These are phyloP conservation scores for Fragum whitleyi DNA, from an alignment of 2,888 invertebrate species.

Conservation along the genomic window DNA sequence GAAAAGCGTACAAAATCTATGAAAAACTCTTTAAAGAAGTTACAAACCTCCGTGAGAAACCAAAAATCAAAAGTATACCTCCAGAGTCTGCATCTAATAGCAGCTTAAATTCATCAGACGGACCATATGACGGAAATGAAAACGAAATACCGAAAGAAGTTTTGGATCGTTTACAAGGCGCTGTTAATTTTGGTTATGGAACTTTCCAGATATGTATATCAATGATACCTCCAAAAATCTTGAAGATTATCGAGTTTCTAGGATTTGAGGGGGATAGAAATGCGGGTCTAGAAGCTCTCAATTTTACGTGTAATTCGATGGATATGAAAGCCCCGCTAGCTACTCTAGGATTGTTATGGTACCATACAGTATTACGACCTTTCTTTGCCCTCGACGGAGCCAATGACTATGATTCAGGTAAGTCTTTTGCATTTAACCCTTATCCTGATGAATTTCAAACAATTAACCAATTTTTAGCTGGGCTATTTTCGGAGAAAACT, in stretches of 20 bases:
- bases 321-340: conserved; percentile 90
- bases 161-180: conserved; percentile 88
- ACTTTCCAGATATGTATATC: conserved; percentile 90
- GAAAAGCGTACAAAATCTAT: conserved; percentile 90
- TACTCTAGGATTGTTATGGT: conserved; percentile 89
- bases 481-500: too few relatives aligned
- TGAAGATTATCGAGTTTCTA: conserved; percentile 88
- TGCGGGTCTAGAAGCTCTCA: conserved; percentile 87
- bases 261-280: conserved; percentile 89
- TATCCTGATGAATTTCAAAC: too few relatives aligned
- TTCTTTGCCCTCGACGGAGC: conserved; percentile 89
- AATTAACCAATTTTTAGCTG: too few relatives aligned
- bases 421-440: conserved; percentile 27
- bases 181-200: conserved; percentile 90
- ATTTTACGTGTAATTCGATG: conserved; percentile 88
- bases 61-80: conserved; percentile 44
- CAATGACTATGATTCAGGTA: conserved; percentile 87
- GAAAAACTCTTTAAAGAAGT: conserved; percentile 88
- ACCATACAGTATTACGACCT: conserved; percentile 90
- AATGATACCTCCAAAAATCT: conserved; percentile 87
- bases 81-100: conserved; percentile 31
- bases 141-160: conserved; percentile 82
- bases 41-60: conserved; percentile 86
- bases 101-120: conserved; percentile 38
- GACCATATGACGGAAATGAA: conserved; percentile 70